Conservation (phyloP, 2,888 invertebrate species). For the Idaea biselata region DNA sequence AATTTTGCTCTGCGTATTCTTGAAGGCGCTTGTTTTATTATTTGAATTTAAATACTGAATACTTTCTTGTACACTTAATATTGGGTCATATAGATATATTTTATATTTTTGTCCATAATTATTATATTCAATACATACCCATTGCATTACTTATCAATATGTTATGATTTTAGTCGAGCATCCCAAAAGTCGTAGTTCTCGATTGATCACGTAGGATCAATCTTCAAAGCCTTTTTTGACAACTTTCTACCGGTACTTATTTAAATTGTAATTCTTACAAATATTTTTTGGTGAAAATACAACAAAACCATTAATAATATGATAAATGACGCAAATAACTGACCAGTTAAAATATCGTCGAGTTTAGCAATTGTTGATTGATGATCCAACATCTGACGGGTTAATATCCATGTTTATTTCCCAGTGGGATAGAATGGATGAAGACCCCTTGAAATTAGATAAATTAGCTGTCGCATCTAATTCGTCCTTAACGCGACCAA, state of each 20-base stretch:
- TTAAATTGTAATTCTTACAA: no score
- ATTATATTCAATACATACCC: no score
- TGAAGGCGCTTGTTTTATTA: conserved; percentile 11
- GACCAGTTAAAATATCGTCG: conserved; percentile 1
- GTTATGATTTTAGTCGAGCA: no score
- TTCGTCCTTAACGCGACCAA: conserved; percentile 23
- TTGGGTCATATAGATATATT: no score
- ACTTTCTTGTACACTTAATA: no score
- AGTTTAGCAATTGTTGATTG: conserved; percentile 21
- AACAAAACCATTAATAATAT: background rate
- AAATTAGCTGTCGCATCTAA: conserved; percentile 23
- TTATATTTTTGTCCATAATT: no score
- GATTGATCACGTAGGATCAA: no score
- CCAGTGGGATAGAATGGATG: conserved; percentile 22
- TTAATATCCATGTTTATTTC: conserved; percentile 28
- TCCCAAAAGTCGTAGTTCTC: no score
- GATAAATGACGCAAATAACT: background rate
- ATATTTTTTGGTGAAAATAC: background rate
- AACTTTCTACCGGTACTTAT: no score
- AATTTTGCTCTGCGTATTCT: conserved; percentile 21
- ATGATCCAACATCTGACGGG: conserved; percentile 25
- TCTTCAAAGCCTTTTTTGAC: no score
- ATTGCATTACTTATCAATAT: no score
- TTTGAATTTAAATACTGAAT: no score
- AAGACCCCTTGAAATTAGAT: conserved; percentile 30